These are phyloP conservation scores for Graphium colonna DNA, from an alignment of 2,888 invertebrate genomes.

Conservation along the genomic window DNA sequence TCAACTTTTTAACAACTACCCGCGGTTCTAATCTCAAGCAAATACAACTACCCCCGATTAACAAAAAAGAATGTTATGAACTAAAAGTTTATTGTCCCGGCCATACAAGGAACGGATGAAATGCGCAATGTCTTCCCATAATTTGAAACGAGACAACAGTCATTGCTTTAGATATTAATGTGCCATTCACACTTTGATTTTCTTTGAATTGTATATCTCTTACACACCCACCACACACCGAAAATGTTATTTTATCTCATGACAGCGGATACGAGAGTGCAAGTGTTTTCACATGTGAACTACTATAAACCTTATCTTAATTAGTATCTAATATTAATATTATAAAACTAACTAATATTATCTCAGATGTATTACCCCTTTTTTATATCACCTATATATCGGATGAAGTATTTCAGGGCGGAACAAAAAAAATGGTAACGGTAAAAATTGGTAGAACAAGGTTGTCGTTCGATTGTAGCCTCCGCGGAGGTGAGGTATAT, in stretches of 20 bases:
- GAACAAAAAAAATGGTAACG: constrained; percentile 65
- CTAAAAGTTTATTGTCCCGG: constrained; percentile 64
- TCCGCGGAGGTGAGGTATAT: constrained; percentile 68
- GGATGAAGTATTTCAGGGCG: constrained; percentile 62
- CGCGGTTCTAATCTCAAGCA: too few species aligned
- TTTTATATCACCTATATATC: constrained; percentile 56
- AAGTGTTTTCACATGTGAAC: constrained; percentile 81
- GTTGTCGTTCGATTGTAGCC: constrained; percentile 62
- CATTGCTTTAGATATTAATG: constrained; percentile 66
- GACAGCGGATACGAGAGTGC: constrained; percentile 76
- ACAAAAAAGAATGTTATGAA: background rate
- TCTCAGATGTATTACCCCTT: constrained; percentile 53
- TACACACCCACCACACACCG: constrained; percentile 30
- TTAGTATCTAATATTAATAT: constrained; percentile 70
- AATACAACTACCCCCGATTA: too few species aligned
- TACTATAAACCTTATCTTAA: constrained; percentile 63
- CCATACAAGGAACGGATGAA: constrained; percentile 78
- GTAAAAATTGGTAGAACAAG: constrained; percentile 56
- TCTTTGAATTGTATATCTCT: too few species aligned
- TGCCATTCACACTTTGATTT: background rate
- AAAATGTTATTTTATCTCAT: constrained; percentile 50
- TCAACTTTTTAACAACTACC: constrained; percentile 41
- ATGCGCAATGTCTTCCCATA: constrained; percentile 81
- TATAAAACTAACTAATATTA: constrained; percentile 72
- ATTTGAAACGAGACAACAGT: constrained; percentile 67